A percentile compares a stretch with the other conserved stretches of the same genome.
These are phyloP conservation scores for Lordiphosa mommai DNA, from an alignment of 1,140 invertebrate species.

Conservation along the genomic window DNA sequence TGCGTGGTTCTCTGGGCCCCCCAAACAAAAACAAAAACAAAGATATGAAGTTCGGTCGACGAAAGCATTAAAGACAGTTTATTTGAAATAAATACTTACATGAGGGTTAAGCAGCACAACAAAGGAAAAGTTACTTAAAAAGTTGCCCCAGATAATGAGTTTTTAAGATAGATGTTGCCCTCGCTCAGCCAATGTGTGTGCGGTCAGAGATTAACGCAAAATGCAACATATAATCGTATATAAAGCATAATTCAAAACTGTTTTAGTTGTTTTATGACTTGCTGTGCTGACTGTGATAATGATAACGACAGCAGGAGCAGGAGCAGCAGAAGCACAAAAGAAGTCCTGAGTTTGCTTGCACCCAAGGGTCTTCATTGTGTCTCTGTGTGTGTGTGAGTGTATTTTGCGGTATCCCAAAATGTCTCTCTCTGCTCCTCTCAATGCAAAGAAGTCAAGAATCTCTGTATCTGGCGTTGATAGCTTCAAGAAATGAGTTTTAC, in stretches of 20 bases:
- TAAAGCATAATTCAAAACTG: constrained; percentile 51
- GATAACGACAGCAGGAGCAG: constrained; percentile 38
- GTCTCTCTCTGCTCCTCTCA: constrained; percentile 6
- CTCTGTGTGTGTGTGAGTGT: not conserved
- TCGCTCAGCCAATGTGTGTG: not conserved
- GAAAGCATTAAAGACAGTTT: constrained; percentile 48
- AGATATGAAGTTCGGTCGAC: constrained; percentile 56
- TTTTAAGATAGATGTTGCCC: constrained; percentile 58
- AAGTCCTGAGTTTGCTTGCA: constrained; percentile 36
- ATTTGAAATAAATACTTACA: constrained; percentile 61
- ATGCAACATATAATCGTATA: constrained; percentile 38
- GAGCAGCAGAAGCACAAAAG: not conserved
- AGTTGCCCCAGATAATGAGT: constrained; percentile 76
- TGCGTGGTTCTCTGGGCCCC: constrained; percentile 41
- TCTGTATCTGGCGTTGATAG: constrained; percentile 8
- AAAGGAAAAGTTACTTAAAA: constrained; percentile 61
- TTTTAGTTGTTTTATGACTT: constrained; percentile 57
- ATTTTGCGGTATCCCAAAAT: not conserved
- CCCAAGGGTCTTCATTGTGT: constrained; percentile 55
- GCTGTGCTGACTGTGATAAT: constrained; percentile 52
- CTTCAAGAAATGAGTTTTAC: constrained; percentile 8
- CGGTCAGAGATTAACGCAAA: constrained; percentile 35
- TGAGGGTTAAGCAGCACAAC: constrained; percentile 32
- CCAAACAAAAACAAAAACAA: constrained; percentile 48
- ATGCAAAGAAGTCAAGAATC: constrained; percentile 8